Conservation (phyloP, 1,140 invertebrate genomes). For the Mya arenaria region DNA sequence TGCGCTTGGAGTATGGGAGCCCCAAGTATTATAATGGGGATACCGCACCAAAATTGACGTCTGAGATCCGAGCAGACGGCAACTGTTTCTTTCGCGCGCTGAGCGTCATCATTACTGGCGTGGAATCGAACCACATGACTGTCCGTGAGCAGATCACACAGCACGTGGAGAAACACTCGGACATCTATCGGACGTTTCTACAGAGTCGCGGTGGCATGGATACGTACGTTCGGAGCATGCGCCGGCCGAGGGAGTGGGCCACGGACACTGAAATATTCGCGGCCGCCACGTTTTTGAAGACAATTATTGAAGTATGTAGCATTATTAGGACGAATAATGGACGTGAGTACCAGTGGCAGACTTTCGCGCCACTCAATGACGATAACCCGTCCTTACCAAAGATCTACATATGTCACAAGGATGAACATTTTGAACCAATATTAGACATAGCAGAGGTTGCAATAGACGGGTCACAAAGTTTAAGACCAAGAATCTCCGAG, state of each 20-base stretch:
- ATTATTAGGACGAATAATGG: conserved; percentile 37
- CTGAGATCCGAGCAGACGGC: conserved; percentile 54
- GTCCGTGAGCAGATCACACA: conserved; percentile 59
- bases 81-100: conserved; percentile 68
- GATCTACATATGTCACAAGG: conserved; percentile 63
- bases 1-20: conserved; percentile 45
- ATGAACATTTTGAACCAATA: conserved; percentile 68
- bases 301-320: conserved; percentile 64
- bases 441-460: conserved; percentile 48
- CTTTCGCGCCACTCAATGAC: conserved; percentile 62
- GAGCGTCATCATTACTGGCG: conserved; percentile 59
- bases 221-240: conserved; percentile 62
- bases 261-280: conserved; percentile 67
- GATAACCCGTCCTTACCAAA: conserved; percentile 52
- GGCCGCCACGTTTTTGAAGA: conserved; percentile 62
- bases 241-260: conserved; percentile 63
- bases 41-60: conserved; percentile 57
- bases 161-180: conserved; percentile 62
- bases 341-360: conserved; percentile 65
- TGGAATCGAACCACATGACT: conserved; percentile 60
- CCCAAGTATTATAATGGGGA: conserved; percentile 54
- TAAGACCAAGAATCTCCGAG: no score
- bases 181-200: conserved; percentile 65
- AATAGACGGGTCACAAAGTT: no score
- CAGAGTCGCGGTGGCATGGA: conserved; percentile 65